Percentiles rank a stretch among this genome's conserved stretches.
Conservation (phyloP, 2,888 invertebrate species). For the Machimus atricapillus region DNA sequence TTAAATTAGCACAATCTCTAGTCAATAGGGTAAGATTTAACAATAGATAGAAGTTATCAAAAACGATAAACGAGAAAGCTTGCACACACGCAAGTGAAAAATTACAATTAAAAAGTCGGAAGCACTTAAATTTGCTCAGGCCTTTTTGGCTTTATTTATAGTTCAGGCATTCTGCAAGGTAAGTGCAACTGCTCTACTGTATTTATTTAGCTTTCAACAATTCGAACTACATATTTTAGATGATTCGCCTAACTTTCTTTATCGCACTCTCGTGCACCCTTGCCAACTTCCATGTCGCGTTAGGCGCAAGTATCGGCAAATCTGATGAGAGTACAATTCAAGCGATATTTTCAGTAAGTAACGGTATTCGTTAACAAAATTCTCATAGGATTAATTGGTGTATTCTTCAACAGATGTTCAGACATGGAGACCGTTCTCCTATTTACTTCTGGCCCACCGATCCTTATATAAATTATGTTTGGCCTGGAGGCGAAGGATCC, state of each 20-base stretch:
- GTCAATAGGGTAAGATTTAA: neutral
- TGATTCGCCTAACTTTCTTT: neutral
- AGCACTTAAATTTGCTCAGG: neutral
- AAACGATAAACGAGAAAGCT: neutral
- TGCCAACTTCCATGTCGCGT: neutral
- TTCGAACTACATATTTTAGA: neutral
- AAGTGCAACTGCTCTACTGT: neutral
- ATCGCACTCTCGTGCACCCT: neutral
- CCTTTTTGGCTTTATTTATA: neutral
- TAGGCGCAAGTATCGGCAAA: neutral
- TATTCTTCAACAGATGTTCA: slow-evolving; percentile 55
- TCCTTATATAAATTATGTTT: slow-evolving; percentile 75
- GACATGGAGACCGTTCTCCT: slow-evolving; percentile 68
- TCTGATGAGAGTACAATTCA: neutral
- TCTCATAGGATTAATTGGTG: neutral
- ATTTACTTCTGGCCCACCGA: slow-evolving; percentile 79
- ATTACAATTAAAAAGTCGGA: neutral
- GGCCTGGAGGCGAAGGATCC: slow-evolving; percentile 84
- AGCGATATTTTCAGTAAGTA: neutral
- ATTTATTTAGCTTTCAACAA: neutral
- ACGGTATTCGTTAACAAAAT: neutral
- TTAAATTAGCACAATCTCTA: neutral
- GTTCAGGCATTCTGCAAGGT: neutral
- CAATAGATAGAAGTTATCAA: neutral
- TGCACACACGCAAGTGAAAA: neutral